A percentile compares a stretch with the other conserved stretches of the same genome.
phyloP scores from a whole-genome alignment of 2,797 vertebrate species.

The Cossypha heuglini region DNA sequence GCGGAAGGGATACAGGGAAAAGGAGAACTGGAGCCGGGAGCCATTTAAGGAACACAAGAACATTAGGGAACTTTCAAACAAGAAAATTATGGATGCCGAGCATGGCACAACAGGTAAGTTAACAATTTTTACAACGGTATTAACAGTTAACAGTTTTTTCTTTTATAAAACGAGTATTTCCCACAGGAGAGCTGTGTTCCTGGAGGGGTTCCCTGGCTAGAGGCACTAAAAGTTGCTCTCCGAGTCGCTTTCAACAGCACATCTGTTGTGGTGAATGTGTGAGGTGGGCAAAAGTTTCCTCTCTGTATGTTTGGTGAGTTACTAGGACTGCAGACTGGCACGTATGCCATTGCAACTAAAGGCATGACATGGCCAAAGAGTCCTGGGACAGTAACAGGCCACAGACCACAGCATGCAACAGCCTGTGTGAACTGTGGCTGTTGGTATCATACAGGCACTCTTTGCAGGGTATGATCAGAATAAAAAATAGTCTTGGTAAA shows the following conservation, averaged over 20 bases:
- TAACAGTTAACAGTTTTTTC: too few relatives aligned
- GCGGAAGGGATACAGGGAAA: too few relatives aligned
- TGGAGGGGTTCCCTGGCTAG: accelerated
- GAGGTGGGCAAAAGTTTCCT: not conserved
- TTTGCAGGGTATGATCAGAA: not conserved
- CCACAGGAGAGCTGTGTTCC: not conserved
- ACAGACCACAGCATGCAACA: accelerated
- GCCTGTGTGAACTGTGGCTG: not conserved
- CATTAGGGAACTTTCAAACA: too few relatives aligned
- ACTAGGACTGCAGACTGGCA: not conserved
- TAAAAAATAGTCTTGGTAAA: not conserved
- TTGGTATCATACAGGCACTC: not conserved
- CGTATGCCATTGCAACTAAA: not conserved
- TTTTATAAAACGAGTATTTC: too few relatives aligned
- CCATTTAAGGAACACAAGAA: too few relatives aligned
- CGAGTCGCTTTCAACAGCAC: not conserved
- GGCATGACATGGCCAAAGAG: not conserved
- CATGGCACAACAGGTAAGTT: too few relatives aligned
- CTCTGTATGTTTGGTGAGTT: not conserved
- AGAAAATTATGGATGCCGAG: too few relatives aligned
- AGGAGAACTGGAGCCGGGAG: too few relatives aligned
- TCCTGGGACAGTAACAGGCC: not conserved
- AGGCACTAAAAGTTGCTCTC: not conserved
- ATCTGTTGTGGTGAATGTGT: accelerated
- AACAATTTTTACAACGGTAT: too few relatives aligned